Conservation (phyloP, 2,113 vertebrate species). For the Elephantulus edwardii region DNA sequence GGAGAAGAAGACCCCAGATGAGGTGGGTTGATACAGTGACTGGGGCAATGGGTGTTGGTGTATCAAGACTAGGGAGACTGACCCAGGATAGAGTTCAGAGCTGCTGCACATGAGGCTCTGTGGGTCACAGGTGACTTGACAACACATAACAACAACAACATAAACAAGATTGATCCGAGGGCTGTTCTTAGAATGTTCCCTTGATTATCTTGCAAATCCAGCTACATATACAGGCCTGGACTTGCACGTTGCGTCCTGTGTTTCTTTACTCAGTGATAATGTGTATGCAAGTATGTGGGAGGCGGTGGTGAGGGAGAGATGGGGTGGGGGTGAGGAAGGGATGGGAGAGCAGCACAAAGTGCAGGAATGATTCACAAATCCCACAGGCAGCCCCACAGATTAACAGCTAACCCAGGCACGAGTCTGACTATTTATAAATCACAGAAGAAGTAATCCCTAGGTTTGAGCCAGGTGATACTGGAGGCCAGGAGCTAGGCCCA, state of each 20-base stretch:
- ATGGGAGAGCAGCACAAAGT: background rate
- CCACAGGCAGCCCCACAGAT: background rate
- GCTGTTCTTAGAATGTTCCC: fast-evolving
- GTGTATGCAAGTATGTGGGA: too few species aligned
- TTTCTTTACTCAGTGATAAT: background rate
- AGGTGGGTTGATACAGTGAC: too few species aligned
- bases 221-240: background rate
- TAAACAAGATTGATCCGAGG: fast-evolving
- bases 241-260: fast-evolving
- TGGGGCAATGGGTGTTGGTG: too few species aligned
- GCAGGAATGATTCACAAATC: background rate
- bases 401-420: background rate
- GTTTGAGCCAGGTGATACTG: background rate
- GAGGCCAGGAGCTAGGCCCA: background rate
- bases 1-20: too few species aligned
- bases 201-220: background rate
- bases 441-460: conserved; percentile 34
- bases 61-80: too few species aligned
- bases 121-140: too few species aligned
- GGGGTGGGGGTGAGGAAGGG: too few species aligned
- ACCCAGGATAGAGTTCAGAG: too few species aligned
- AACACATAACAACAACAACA: too few species aligned
- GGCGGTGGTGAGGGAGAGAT: too few species aligned
- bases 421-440: conserved; percentile 53
- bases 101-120: too few species aligned